These are phyloP conservation scores for Amblyteles armatorius DNA, from an alignment of 2,888 invertebrate genomes.

Conservation along the genomic window DNA sequence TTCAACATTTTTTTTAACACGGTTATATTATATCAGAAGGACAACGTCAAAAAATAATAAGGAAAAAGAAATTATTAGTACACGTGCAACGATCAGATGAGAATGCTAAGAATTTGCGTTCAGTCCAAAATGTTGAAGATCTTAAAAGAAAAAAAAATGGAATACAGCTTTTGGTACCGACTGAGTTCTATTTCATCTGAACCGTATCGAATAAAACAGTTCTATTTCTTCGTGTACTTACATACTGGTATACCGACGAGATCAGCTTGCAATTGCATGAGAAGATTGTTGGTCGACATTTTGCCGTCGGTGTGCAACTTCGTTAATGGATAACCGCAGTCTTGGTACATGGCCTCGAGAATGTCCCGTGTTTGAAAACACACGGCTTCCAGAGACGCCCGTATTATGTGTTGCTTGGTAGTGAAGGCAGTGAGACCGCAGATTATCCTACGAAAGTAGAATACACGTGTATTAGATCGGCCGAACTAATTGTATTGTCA, in stretches of 20 bases:
- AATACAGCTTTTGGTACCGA: too few relatives aligned
- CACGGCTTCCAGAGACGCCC: slow-evolving; percentile 97
- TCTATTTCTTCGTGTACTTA: slow-evolving; percentile 84
- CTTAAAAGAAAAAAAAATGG: too few relatives aligned
- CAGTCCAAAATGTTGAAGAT: too few relatives aligned
- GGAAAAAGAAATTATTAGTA: too few relatives aligned
- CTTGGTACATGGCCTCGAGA: slow-evolving; percentile 96
- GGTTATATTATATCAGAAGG: too few relatives aligned
- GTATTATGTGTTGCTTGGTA: slow-evolving; percentile 95
- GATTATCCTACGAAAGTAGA: slow-evolving; percentile 89
- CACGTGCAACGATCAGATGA: too few relatives aligned
- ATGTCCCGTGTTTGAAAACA: slow-evolving; percentile 98
- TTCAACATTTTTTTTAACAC: too few relatives aligned
- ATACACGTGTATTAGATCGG: slow-evolving; percentile 10
- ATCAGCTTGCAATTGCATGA: slow-evolving; percentile 99
- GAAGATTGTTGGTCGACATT: slow-evolving; percentile 94
- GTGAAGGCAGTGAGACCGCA: slow-evolving; percentile 98
- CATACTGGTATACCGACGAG: slow-evolving; percentile 96
- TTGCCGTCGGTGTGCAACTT: slow-evolving; percentile 97
- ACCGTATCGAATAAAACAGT: too few relatives aligned
- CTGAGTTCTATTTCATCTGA: too few relatives aligned
- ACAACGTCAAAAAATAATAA: too few relatives aligned
- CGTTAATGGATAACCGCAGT: slow-evolving; percentile 93
- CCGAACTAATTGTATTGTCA: not conserved
- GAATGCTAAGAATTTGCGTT: too few relatives aligned